These are phyloP conservation scores for Catharus bicknelli DNA, from an alignment of 2,113 vertebrate genomes.

Conservation along the genomic window DNA sequence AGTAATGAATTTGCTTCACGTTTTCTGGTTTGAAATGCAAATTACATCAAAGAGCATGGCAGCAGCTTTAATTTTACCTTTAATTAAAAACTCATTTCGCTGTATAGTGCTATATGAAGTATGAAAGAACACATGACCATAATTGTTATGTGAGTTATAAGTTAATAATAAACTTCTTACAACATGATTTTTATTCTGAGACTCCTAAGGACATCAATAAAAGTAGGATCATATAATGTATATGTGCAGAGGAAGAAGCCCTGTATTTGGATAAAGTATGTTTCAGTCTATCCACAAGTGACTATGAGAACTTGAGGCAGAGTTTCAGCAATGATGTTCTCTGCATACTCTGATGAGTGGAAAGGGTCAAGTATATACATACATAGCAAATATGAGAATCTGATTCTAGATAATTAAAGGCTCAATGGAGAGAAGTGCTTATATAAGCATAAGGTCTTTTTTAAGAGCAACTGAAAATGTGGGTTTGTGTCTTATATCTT, in stretches of 20 bases:
- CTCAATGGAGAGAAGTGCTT: neutral
- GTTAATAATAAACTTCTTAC: slow-evolving; percentile 3
- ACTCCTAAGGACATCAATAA: neutral
- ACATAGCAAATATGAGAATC: neutral
- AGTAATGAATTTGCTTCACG: slow-evolving; percentile 49
- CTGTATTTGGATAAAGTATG: neutral
- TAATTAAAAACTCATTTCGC: slow-evolving; percentile 55
- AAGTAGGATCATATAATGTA: neutral
- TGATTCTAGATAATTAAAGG: neutral
- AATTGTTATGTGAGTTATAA: slow-evolving; percentile 21
- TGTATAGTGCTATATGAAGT: slow-evolving; percentile 11
- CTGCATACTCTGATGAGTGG: neutral
- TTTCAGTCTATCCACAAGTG: neutral
- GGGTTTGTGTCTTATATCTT: neutral
- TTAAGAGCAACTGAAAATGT: neutral
- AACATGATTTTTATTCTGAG: neutral
- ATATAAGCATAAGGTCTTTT: neutral
- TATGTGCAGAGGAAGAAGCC: neutral
- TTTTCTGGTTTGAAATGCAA: slow-evolving; percentile 50
- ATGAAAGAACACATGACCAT: neutral
- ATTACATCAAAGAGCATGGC: slow-evolving; percentile 46
- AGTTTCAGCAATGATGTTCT: neutral
- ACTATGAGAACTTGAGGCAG: neutral
- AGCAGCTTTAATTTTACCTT: slow-evolving; percentile 49
- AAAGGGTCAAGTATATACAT: neutral